phyloP scores from a whole-genome alignment of 1,140 invertebrate species.

The Protaetia brevitarsis region DNA sequence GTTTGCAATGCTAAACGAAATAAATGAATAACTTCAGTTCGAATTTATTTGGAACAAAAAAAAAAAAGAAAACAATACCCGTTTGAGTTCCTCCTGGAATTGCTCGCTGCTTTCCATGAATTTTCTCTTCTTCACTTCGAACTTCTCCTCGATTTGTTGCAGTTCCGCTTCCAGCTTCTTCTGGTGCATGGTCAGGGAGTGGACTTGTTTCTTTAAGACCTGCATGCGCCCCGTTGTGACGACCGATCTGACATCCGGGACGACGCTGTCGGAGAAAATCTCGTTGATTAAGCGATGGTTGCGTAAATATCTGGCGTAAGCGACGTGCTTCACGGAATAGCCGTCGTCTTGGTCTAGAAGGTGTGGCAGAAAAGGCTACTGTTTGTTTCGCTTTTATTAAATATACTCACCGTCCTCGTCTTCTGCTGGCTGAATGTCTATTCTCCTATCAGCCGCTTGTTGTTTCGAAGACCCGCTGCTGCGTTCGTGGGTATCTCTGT shows the following conservation, averaged over 20 bases:
- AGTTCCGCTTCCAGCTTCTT: constrained; percentile 95
- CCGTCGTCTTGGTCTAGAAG: constrained; percentile 93
- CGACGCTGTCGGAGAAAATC: constrained; percentile 92
- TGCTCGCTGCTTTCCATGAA: constrained; percentile 91
- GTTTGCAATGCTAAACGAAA: constrained; percentile 74
- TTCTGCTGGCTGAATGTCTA: constrained; percentile 95
- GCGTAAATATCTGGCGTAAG: constrained; percentile 85
- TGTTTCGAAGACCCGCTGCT: constrained; percentile 54
- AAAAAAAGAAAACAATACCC: too few species aligned
- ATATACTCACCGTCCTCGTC: constrained; percentile 82
- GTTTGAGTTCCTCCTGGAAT: constrained; percentile 92
- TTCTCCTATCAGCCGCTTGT: constrained; percentile 73
- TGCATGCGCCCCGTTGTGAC: constrained; percentile 85
- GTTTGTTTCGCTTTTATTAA: neutral
- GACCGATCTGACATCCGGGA: constrained; percentile 92
- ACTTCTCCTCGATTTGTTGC: constrained; percentile 95
- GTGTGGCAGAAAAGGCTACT: neutral
- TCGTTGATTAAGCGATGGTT: constrained; percentile 97
- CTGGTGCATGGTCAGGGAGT: constrained; percentile 96
- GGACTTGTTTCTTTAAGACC: constrained; percentile 89
- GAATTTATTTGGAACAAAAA: too few species aligned
- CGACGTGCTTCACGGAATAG: constrained; percentile 92
- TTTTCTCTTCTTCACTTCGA: constrained; percentile 93
- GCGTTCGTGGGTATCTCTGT: constrained; percentile 65
- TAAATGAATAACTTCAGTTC: neutral